phyloP scores from a whole-genome alignment of 2,797 vertebrate genomes.

The Schizopygopsis pylzovi region DNA sequence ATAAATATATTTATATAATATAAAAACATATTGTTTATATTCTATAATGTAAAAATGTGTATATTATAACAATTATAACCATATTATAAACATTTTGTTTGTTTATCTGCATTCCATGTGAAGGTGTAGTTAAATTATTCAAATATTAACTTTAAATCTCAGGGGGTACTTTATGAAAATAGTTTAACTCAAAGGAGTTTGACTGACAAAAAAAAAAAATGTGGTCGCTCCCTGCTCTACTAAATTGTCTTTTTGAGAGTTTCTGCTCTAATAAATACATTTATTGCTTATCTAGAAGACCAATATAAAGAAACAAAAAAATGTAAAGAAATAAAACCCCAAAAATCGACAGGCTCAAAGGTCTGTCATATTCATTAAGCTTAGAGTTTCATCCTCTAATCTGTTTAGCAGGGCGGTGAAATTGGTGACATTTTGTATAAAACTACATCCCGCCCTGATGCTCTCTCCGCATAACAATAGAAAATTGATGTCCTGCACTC shows the following conservation, averaged over 20 bases:
- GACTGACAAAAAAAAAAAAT: background rate
- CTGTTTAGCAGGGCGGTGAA: background rate
- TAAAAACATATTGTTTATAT: no score
- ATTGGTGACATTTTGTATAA: constrained; percentile 24
- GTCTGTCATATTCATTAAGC: constrained; percentile 9
- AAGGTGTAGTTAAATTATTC: background rate
- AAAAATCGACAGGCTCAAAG: background rate
- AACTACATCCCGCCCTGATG: background rate
- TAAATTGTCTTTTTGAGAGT: background rate
- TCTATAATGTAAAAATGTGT: no score
- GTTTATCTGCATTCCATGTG: background rate
- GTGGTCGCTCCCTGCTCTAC: background rate
- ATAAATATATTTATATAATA: background rate
- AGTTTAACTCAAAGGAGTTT: background rate
- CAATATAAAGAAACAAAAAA: background rate
- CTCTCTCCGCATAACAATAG: constrained; percentile 20
- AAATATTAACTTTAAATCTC: background rate
- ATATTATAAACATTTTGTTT: background rate
- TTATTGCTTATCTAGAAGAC: background rate
- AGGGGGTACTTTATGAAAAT: background rate
- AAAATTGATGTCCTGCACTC: constrained; percentile 19
- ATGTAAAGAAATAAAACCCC: background rate
- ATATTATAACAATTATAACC: background rate
- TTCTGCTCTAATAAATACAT: background rate
- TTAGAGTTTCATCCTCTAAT: background rate